Evolutionary conservation across 1,140 invertebrate genomes (phyloP).

Genomic region (Plutomurus gul): DNA sequence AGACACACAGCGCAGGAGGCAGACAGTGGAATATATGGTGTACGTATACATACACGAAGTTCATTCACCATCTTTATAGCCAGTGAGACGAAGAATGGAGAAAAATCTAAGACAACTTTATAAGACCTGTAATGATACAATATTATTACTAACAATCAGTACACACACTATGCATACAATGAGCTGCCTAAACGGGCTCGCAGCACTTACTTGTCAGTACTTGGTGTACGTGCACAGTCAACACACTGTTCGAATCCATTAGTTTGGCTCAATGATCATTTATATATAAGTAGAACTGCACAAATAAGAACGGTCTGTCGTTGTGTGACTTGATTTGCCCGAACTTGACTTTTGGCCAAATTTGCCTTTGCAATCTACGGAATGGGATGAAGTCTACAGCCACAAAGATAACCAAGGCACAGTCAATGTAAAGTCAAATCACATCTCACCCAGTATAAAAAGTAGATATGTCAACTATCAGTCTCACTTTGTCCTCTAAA

Average conservation of each 20-base stretch:
- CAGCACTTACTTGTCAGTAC: neutral
- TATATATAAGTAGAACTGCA: slow-evolving; percentile 4
- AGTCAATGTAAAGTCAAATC: neutral
- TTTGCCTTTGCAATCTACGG: neutral
- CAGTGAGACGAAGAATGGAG: too few relatives aligned
- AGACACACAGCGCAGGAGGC: too few relatives aligned
- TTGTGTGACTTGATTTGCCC: neutral
- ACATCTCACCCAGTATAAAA: too few relatives aligned
- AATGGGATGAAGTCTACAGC: too few relatives aligned
- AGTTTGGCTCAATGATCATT: neutral
- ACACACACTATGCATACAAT: neutral
- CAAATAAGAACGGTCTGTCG: neutral
- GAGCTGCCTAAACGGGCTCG: neutral
- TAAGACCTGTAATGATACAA: neutral
- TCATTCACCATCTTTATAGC: neutral
- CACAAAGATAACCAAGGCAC: neutral
- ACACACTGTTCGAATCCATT: too few relatives aligned
- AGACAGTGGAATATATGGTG: neutral
- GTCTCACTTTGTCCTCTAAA: too few relatives aligned
- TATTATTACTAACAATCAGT: neutral
- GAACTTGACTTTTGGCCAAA: neutral
- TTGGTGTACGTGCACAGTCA: neutral
- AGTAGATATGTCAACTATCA: too few relatives aligned
- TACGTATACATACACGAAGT: neutral
- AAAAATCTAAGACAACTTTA: neutral